Percentiles rank a stretch among this genome's conserved stretches.
These are phyloP conservation scores for Ametastegia equiseti DNA, from an alignment of 2,888 invertebrate genomes.

Conservation along the genomic window DNA sequence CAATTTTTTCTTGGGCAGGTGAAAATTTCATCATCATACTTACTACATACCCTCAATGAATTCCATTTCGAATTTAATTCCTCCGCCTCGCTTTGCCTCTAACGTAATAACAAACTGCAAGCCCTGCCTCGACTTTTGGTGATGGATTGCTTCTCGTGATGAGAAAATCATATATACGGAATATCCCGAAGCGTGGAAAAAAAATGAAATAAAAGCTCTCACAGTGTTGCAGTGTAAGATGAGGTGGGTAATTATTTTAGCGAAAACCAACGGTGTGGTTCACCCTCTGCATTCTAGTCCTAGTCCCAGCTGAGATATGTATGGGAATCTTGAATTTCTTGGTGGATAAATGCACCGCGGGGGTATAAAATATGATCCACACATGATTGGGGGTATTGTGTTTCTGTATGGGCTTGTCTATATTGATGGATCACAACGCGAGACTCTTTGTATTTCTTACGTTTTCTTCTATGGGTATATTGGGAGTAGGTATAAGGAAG, in stretches of 20 bases:
- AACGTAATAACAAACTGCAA: constrained; percentile 22
- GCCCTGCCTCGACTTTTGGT: constrained; percentile 5
- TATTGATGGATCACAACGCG: constrained; percentile 57
- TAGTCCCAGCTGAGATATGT: not conserved
- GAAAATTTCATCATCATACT: constrained; percentile 46
- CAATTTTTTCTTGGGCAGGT: constrained; percentile 54
- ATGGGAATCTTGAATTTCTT: constrained; percentile 36
- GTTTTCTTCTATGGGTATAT: constrained; percentile 48
- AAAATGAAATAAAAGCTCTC: constrained; percentile 15
- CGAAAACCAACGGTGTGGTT: constrained; percentile 14
- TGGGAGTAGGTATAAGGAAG: constrained; percentile 47
- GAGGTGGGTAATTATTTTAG: constrained; percentile 33
- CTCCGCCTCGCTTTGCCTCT: not conserved
- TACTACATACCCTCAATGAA: constrained; percentile 13
- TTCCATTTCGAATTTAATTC: constrained; percentile 13
- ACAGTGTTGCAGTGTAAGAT: constrained; percentile 1
- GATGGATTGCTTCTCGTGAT: constrained; percentile 31
- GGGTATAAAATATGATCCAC: constrained; percentile 61
- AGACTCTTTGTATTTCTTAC: constrained; percentile 53
- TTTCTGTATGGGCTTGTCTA: constrained; percentile 53
- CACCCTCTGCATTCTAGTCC: not conserved
- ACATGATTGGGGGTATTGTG: constrained; percentile 61
- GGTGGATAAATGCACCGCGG: constrained; percentile 42
- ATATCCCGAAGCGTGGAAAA: constrained; percentile 18
- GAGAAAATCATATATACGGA: constrained; percentile 41